phyloP scores from a whole-genome alignment of 2,797 vertebrate genomes.

The Phataginus tetradactyla region DNA sequence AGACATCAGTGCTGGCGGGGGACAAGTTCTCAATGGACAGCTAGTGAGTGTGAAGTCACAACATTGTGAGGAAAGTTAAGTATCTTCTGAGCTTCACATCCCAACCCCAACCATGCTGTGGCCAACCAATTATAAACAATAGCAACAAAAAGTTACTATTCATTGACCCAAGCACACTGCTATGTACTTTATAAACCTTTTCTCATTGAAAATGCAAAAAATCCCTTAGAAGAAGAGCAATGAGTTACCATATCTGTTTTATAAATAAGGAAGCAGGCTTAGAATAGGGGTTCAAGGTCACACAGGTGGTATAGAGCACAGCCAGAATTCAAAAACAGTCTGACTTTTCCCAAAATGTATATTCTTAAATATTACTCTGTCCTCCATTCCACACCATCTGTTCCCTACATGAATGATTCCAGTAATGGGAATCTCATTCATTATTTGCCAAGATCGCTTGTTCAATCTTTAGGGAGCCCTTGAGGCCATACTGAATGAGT shows the following conservation, averaged over 20 bases:
- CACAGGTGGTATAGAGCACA: not conserved
- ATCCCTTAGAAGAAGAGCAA: not conserved
- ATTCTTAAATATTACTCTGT: conserved; percentile 60
- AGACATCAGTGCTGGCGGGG: fast-evolving
- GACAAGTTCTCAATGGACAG: not conserved
- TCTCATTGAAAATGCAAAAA: not conserved
- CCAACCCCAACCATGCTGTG: not conserved
- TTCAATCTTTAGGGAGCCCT: conserved; percentile 67
- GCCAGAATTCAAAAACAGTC: not conserved
- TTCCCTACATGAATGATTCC: conserved; percentile 54
- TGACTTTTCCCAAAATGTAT: conserved; percentile 28
- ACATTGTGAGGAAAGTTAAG: fast-evolving
- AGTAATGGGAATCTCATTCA: conserved; percentile 64
- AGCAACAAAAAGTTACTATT: not conserved
- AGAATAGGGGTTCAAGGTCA: not conserved
- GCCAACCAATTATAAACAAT: not conserved
- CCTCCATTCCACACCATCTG: not conserved
- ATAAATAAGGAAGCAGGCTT: not conserved
- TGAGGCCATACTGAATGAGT: conserved; percentile 50
- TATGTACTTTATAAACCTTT: not conserved
- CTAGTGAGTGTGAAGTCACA: not conserved
- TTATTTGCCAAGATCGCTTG: conserved; percentile 63
- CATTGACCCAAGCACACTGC: not conserved
- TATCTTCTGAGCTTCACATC: not conserved
- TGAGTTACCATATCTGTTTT: not conserved